A percentile compares a stretch with the other conserved stretches of the same genome.
Conservation (phyloP, 2,113 vertebrate species). For the Pluvialis apricaria region DNA sequence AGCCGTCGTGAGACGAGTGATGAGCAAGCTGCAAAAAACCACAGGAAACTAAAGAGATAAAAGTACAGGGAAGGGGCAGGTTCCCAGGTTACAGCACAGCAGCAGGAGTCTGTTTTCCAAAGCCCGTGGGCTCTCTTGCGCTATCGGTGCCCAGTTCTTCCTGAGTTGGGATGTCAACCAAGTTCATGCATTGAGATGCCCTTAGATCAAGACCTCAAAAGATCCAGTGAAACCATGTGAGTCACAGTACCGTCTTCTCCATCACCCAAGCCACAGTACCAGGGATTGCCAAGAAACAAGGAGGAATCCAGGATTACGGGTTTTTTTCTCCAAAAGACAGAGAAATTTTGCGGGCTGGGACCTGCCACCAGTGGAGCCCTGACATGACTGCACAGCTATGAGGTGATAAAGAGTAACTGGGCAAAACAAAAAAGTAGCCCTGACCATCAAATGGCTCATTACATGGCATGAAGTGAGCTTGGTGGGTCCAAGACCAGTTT, state of each 20-base stretch:
- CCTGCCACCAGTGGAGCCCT: not conserved
- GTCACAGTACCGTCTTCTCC: not conserved
- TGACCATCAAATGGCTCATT: not conserved
- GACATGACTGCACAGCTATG: not conserved
- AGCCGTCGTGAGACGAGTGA: not conserved
- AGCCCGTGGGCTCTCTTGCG: not conserved
- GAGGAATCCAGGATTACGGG: not conserved
- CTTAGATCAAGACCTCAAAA: not conserved
- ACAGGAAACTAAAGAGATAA: fast-evolving
- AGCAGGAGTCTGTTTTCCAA: not conserved
- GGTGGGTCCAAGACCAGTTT: not conserved
- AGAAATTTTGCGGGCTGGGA: not conserved
- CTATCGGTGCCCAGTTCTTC: fast-evolving
- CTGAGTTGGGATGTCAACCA: not conserved
- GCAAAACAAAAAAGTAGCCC: not conserved
- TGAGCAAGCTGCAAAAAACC: not conserved
- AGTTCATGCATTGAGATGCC: not conserved
- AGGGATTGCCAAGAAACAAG: not conserved
- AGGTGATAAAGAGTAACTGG: not conserved
- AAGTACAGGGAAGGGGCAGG: not conserved
- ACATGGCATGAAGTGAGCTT: not conserved
- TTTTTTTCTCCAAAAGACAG: not conserved
- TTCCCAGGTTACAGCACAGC: not conserved
- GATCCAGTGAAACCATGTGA: not conserved
- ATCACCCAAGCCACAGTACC: not conserved